A percentile compares a stretch with the other conserved stretches of the same genome.
Conservation (phyloP, 1,140 invertebrate genomes). For the Aphelenchoides besseyi region DNA sequence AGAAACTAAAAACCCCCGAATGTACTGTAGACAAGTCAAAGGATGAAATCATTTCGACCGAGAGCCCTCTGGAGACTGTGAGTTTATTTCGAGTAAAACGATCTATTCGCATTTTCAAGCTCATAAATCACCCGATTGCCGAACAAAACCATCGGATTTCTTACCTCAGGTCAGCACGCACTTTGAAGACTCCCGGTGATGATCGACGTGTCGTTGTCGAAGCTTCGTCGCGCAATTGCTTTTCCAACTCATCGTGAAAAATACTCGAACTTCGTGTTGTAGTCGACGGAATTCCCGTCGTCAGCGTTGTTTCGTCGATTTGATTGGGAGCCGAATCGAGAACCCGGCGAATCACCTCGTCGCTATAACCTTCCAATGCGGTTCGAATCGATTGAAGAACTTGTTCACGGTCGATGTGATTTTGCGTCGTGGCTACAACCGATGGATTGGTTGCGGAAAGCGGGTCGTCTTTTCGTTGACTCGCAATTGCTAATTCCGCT, state of each 20-base stretch:
- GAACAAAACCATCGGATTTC: too few species aligned
- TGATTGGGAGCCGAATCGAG: not conserved
- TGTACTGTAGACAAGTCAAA: not conserved
- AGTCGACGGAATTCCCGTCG: not conserved
- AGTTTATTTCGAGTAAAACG: too few species aligned
- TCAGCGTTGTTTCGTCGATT: not conserved
- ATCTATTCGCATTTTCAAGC: too few species aligned
- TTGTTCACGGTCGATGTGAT: not conserved
- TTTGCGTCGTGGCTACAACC: too few species aligned
- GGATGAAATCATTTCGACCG: constrained; percentile 3
- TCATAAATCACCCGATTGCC: too few species aligned
- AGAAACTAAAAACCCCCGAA: not conserved
- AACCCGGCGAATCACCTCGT: not conserved
- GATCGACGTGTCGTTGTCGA: not conserved
- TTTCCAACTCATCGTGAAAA: not conserved
- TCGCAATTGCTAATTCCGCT: too few species aligned
- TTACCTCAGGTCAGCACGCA: constrained; percentile 10
- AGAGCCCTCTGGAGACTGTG: too few species aligned
- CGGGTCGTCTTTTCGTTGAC: too few species aligned
- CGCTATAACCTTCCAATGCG: constrained; percentile 5
- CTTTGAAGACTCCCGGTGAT: not conserved
- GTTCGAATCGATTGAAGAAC: not conserved
- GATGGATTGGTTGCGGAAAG: too few species aligned
- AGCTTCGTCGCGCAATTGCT: not conserved
- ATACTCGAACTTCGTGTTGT: not conserved